Evolutionary conservation across 2,113 vertebrate species (phyloP).

Genomic region (Siniperca knerii): DNA sequence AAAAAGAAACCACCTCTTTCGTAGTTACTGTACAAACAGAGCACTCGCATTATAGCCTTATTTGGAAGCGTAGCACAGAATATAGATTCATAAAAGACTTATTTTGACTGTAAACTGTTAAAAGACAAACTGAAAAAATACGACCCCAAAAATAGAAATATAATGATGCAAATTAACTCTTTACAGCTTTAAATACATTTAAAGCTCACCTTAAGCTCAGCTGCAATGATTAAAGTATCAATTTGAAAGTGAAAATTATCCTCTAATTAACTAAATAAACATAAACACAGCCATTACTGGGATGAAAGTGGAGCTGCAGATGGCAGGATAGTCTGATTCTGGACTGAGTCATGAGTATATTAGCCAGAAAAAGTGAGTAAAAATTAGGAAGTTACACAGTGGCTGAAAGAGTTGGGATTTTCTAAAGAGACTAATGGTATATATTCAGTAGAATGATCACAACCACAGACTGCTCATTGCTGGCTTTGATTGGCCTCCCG

Average conservation of each 20-base stretch:
- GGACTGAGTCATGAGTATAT: constrained; percentile 55
- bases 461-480: constrained; percentile 58
- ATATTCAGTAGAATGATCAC: constrained; percentile 72
- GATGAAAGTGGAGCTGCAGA: constrained; percentile 72
- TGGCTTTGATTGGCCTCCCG: constrained; percentile 73
- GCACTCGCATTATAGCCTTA: constrained; percentile 1
- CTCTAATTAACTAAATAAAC: constrained; percentile 67
- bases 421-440: constrained; percentile 64
- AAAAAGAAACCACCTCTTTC: constrained; percentile 19
- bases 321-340: constrained; percentile 70
- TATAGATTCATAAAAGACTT: constrained; percentile 1
- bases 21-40: constrained; percentile 20
- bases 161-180: constrained; percentile 29
- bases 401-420: constrained; percentile 60
- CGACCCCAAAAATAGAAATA: not conserved
- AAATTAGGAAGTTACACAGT: constrained; percentile 56
- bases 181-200: constrained; percentile 31
- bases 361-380: constrained; percentile 65
- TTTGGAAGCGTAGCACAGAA: constrained; percentile 18
- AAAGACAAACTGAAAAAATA: not conserved
- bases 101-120: not conserved
- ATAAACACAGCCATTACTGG: constrained; percentile 67
- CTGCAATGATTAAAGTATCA: constrained; percentile 49
- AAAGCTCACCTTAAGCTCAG: constrained; percentile 33
- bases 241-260: constrained; percentile 58